Evolutionary conservation across 1,140 invertebrate species (phyloP), one percentile per base, ranked within the genome.

Genomic region (Geopemphigus sp.): DNA sequence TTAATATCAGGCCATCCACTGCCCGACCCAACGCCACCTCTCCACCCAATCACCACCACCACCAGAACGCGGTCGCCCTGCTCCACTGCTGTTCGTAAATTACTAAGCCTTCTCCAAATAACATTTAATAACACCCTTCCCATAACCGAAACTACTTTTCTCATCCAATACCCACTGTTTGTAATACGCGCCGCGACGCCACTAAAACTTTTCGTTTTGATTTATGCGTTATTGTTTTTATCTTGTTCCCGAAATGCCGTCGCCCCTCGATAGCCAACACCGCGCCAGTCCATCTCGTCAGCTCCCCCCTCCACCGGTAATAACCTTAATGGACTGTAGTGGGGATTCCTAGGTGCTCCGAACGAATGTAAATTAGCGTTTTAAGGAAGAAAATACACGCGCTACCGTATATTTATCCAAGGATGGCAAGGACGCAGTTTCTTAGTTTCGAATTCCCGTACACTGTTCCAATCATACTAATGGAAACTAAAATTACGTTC

Each of bases 71-170:
- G n/a, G n/a, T n/a, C 17, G 19, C 32, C 3, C 32, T 39, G 17
- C 11, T 12, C 39, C 45, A 22, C 12, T 32, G 39, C 39, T 14
- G 74, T 47, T 47, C 74, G 74, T 78, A 78, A 78, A 78, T 78
- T 50, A 50, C 74, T 78, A 78, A 78, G 74, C 74, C 74, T 78
- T 78, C 56, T 78, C 74, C 74, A 78, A 78, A 78, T 78, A 78
- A 63, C 74, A 78, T 78, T 78, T 78, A 78, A 78, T 78, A 63
- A 57, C 54, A 59, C 57, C 57, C 74, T 76, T 24, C 57, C 56
- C 57, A 10, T 39, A 45, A 12, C 10, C 74, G 50, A 63, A 78
- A 78, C 39, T 78, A 78, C 74, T 78, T 78, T 78, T 78, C 74
- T 78, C 74, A 17, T 78, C 74, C 74, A 29, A 78, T 63, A n/a